Percentiles rank a stretch among this genome's conserved stretches.
Evolutionary conservation across 2,113 vertebrate genomes (phyloP).

Genomic region (Oenanthe oenanthe): DNA sequence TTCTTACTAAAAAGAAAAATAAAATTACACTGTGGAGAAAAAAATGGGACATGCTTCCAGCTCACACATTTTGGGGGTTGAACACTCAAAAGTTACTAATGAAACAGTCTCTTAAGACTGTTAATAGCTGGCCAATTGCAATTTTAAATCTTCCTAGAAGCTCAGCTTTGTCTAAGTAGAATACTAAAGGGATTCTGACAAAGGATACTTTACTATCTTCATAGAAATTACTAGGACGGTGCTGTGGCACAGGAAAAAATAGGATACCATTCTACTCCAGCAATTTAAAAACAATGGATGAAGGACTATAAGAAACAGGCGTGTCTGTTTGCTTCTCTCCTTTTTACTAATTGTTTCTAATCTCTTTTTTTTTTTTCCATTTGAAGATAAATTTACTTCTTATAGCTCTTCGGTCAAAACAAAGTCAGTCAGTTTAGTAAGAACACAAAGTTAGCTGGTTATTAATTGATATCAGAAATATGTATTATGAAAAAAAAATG

Average conservation of each 20-base stretch:
- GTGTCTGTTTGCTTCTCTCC: not conserved
- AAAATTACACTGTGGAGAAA: accelerated
- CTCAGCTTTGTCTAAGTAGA: not conserved
- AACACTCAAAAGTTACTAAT: not conserved
- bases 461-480: not conserved
- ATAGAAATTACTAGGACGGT: not conserved
- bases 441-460: not conserved
- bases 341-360: not conserved
- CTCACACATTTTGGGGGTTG: accelerated
- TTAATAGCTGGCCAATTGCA: not conserved
- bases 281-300: not conserved
- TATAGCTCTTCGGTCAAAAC: not conserved
- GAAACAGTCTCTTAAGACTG: not conserved
- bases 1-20: not conserved
- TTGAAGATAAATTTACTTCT: not conserved
- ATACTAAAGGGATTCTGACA: not conserved
- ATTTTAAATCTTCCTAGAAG: not conserved
- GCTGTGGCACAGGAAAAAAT: not conserved
- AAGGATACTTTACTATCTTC: not conserved
- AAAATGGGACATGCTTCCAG: not conserved
- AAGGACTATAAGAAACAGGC: not conserved
- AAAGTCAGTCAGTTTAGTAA: not conserved
- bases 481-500: not conserved
- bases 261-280: not conserved
- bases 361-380: not conserved